Evolutionary conservation across 2,113 vertebrate genomes (phyloP).

Genomic region (Pollimyrus isidori): DNA sequence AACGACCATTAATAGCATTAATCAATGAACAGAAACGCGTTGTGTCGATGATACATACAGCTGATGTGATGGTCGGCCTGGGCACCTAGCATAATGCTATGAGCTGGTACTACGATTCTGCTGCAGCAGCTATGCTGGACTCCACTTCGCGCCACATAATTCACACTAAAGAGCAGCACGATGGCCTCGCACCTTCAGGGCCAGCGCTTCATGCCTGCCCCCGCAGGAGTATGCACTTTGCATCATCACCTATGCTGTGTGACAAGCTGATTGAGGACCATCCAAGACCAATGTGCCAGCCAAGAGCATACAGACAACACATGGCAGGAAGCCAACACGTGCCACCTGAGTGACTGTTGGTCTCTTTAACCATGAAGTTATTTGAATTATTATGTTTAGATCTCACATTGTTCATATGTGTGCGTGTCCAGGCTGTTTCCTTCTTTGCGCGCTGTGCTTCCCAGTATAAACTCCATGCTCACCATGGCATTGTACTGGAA

Average conservation of each 20-base stretch:
- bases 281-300: background rate
- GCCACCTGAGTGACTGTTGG: background rate
- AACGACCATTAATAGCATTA: background rate
- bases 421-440: background rate
- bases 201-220: background rate
- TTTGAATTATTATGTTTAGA: background rate
- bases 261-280: background rate
- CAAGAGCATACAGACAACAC: background rate
- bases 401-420: background rate
- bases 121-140: conserved; percentile 6
- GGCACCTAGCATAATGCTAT: background rate
- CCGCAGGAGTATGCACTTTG: background rate
- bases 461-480: background rate
- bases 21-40: background rate
- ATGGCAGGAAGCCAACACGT: background rate
- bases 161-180: conserved; percentile 13
- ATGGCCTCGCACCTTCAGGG: background rate
- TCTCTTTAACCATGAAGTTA: background rate
- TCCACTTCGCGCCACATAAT: conserved; percentile 15
- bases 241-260: background rate
- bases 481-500: background rate
- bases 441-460: background rate
- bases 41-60: background rate
- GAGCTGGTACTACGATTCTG: background rate
- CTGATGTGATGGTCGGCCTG: background rate